Base-by-base conservation (phyloP, 2,888 invertebrate genomes). In the Phymatocera aterrima region DNA sequence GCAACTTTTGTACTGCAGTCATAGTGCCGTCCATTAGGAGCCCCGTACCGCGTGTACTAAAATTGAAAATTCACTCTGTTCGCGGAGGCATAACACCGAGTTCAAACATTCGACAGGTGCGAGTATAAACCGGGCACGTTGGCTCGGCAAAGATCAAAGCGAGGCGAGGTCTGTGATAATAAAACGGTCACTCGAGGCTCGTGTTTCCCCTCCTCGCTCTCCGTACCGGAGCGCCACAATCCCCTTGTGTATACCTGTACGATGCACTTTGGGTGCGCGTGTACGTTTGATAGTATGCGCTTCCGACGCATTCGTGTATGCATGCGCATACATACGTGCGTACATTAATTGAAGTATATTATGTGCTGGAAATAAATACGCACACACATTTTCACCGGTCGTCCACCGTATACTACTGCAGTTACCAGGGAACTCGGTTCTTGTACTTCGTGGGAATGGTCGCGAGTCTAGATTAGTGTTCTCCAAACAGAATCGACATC, bases 111-210 rank as follows among this genome's bases (percentile, higher is more conserved):
- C 28, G 72, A 72, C 72, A 72, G 72, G 72, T 72, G 72, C 31
- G 72, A 72, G 72, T 12, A 51, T 51, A 72, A 51, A 51, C 46
- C 72, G 34, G 2, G 18, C 28, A n/a, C 18, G 72, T 24, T 51
- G 48, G 48, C 18, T 72, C 72, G 72, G 72, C 34, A 4, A 2
- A 51, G 48, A 72, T 72, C 31, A 72, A 72, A 72, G 72, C 15
- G 18, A 31, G 48, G 18, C 46, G 51, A 72, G 34, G 21, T 72
- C 51, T 48, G 51, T 72, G 72, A 72, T 72, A 72, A 72, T 72
- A 72, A 72, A 72, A 72, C 72, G 51, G 72, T 48, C 72, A 72
- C 72, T 72, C 72, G 72, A 48, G 28, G 12, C 65, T 43, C 43
- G 43, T 43, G 15, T 34, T 68, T 24, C 65, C 34, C 65, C 43